A percentile compares a stretch with the other conserved stretches of the same genome.
phyloP scores from a whole-genome alignment of 2,888 invertebrate species.

The Leptinotarsa haldemani region DNA sequence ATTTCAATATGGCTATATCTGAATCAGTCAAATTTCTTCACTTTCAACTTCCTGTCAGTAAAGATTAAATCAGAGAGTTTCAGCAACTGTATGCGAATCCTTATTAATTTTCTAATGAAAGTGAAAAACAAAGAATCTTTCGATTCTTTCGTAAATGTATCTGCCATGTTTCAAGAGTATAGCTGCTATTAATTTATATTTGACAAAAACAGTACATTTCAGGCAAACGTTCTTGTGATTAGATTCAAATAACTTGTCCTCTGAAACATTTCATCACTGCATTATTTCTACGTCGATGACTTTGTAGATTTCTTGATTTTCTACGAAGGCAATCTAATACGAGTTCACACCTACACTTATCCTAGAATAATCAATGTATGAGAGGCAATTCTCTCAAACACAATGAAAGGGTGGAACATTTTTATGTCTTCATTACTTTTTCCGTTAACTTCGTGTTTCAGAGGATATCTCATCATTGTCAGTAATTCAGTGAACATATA shows the following conservation, averaged over 20 bases:
- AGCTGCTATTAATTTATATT: too few species aligned
- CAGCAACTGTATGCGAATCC: too few species aligned
- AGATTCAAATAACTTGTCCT: background rate
- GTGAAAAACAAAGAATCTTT: too few species aligned
- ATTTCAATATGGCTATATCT: too few species aligned
- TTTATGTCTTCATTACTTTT: constrained; percentile 49
- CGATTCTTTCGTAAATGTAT: too few species aligned
- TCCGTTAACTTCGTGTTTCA: constrained; percentile 45
- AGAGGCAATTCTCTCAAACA: constrained; percentile 43
- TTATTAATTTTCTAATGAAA: too few species aligned
- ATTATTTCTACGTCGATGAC: constrained; percentile 34
- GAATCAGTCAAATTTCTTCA: too few species aligned
- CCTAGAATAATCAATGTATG: constrained; percentile 39
- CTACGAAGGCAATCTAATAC: constrained; percentile 32
- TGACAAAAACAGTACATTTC: too few species aligned
- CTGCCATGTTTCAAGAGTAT: too few species aligned
- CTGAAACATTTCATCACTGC: background rate
- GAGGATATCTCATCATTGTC: constrained; percentile 39
- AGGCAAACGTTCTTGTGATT: background rate
- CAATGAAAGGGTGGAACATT: constrained; percentile 51
- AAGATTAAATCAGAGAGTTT: too few species aligned
- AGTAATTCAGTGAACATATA: background rate
- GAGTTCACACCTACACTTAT: constrained; percentile 40
- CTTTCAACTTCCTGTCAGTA: too few species aligned
- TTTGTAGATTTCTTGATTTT: constrained; percentile 29